Evolutionary conservation across 2,113 vertebrate species (phyloP).

Genomic region (Prinia subflava): DNA sequence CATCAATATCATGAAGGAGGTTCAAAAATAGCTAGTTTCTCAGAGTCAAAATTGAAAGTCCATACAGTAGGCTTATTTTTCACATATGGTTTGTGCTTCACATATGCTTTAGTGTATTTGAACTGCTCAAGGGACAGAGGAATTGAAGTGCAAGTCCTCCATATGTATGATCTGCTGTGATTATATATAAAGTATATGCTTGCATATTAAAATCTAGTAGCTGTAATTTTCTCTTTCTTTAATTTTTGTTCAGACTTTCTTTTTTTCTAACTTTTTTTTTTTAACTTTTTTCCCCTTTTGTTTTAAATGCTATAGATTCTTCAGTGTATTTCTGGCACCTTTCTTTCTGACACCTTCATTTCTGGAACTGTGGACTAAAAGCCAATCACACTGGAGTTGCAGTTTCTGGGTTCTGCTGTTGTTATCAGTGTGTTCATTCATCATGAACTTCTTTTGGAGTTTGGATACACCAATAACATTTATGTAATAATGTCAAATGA

Average conservation of each 20-base stretch:
- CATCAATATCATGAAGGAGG: not conserved
- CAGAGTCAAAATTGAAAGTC: not conserved
- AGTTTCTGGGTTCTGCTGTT: not conserved
- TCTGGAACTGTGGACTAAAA: not conserved
- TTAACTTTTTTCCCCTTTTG: not conserved
- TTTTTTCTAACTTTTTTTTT: not conserved
- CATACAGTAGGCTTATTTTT: not conserved
- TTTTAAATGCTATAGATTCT: not conserved
- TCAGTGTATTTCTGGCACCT: not conserved
- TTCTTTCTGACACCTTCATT: not conserved
- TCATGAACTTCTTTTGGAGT: not conserved
- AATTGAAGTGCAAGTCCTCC: not conserved
- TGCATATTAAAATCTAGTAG: not conserved
- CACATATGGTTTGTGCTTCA: not conserved
- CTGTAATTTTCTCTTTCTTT: not conserved
- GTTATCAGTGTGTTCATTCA: not conserved
- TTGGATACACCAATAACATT: not conserved
- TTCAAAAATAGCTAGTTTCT: not conserved
- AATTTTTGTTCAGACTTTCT: not conserved
- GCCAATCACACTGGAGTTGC: not conserved
- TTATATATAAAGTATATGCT: not conserved
- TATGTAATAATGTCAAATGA: not conserved
- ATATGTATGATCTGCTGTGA: not conserved
- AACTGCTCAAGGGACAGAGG: not conserved
- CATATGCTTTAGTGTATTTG: not conserved